phyloP scores from a whole-genome alignment of 2,888 invertebrate genomes.

The Rhopalosiphum nymphaeae region DNA sequence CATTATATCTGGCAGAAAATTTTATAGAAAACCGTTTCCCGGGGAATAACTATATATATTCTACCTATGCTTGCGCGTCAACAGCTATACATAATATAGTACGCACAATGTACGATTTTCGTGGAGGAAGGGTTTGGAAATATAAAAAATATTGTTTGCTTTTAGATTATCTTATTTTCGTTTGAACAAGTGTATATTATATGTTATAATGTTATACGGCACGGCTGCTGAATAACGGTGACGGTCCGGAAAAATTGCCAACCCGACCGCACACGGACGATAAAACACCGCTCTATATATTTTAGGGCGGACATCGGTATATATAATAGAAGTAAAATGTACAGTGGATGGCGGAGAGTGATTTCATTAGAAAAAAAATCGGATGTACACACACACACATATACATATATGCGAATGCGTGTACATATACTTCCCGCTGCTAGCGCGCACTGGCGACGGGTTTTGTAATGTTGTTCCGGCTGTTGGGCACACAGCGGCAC shows the following conservation, averaged over 20 bases:
- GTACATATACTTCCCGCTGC: neutral
- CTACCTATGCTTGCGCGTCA: neutral
- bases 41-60: neutral
- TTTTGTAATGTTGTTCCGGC: slow-evolving; percentile 61
- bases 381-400: neutral
- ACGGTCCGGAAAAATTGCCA: slow-evolving; percentile 59
- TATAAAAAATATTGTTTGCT: neutral
- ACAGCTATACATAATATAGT: neutral
- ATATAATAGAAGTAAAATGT: neutral
- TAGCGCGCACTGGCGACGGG: slow-evolving; percentile 8
- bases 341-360: neutral
- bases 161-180: neutral
- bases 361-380: slow-evolving; percentile 36
- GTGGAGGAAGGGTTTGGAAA: neutral
- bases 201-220: neutral
- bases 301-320: neutral
- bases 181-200: neutral
- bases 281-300: slow-evolving; percentile 38
- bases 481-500: slow-evolving; percentile 30
- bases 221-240: slow-evolving; percentile 8
- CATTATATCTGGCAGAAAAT: neutral
- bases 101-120: neutral
- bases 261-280: slow-evolving; percentile 44
- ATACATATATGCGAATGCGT: neutral
- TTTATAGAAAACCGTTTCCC: neutral